These are phyloP conservation scores for Stenolophus ochropezus DNA, from an alignment of 2,888 invertebrate genomes.

Conservation along the genomic window DNA sequence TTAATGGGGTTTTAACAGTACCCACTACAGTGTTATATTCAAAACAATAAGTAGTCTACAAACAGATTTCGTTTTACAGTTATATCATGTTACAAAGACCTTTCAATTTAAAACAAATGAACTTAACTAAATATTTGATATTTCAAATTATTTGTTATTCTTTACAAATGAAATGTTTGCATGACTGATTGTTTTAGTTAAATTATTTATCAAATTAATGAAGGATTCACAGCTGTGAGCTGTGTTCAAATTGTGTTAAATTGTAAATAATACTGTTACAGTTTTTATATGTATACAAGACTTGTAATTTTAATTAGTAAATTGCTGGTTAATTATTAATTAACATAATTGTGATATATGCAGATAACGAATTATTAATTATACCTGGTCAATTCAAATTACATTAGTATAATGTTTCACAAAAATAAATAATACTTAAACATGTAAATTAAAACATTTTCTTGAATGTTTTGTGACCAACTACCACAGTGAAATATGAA, in stretches of 20 bases:
- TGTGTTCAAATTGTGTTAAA: background rate
- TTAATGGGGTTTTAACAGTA: no score
- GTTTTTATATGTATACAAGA: background rate
- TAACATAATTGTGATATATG: background rate
- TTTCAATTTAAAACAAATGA: background rate
- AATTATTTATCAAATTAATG: background rate
- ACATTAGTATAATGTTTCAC: background rate
- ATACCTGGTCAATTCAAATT: background rate
- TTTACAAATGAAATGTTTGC: background rate
- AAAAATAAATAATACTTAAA: background rate
- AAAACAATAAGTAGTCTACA: background rate
- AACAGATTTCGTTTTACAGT: no score
- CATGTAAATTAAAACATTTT: background rate
- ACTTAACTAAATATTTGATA: no score
- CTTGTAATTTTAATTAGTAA: constrained; percentile 5
- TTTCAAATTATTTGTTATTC: no score
- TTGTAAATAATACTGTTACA: background rate
- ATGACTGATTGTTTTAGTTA: background rate
- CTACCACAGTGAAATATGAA: no score
- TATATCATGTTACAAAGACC: no score
- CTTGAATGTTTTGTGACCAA: no score
- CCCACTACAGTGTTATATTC: background rate
- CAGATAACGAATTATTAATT: background rate
- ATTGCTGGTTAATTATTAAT: constrained; percentile 27
- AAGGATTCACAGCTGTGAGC: no score